Evolutionary conservation across 2,113 vertebrate genomes (phyloP).

Genomic region (Lota lota): DNA sequence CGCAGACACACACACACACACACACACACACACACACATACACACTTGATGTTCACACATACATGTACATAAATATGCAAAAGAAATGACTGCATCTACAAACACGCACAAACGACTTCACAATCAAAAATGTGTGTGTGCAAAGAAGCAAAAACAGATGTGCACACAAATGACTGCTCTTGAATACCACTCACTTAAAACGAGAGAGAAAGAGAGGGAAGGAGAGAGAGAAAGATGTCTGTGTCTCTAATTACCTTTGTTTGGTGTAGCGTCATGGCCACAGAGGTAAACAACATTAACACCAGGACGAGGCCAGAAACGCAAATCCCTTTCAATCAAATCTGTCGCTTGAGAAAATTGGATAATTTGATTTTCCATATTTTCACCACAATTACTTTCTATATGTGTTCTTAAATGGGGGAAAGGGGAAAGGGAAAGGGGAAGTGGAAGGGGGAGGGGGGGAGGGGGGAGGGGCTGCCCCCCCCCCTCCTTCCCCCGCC

Average conservation of each 20-base stretch:
- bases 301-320: neutral
- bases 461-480: too few species aligned
- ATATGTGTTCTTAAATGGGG: neutral
- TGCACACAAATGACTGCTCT: neutral
- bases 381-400: neutral
- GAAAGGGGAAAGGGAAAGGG: neutral
- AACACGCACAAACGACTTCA: neutral
- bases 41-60: neutral
- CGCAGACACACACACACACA: too few species aligned
- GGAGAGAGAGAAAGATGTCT: slow-evolving; percentile 1
- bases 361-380: slow-evolving; percentile 18
- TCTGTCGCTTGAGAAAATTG: neutral
- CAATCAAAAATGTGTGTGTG: too few species aligned
- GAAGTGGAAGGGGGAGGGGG: too few species aligned
- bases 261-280: slow-evolving; percentile 16
- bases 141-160: slow-evolving; percentile 15
- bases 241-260: neutral
- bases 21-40: neutral
- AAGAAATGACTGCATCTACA: neutral
- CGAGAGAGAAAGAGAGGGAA: neutral
- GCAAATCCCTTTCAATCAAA: slow-evolving; percentile 1
- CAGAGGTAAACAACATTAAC: slow-evolving; percentile 1
- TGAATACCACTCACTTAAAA: neutral
- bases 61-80: too few species aligned
- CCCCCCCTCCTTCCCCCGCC: too few species aligned